These are phyloP conservation scores for Scomber scombrus DNA, from an alignment of 2,113 vertebrate genomes.

Conservation along the genomic window DNA sequence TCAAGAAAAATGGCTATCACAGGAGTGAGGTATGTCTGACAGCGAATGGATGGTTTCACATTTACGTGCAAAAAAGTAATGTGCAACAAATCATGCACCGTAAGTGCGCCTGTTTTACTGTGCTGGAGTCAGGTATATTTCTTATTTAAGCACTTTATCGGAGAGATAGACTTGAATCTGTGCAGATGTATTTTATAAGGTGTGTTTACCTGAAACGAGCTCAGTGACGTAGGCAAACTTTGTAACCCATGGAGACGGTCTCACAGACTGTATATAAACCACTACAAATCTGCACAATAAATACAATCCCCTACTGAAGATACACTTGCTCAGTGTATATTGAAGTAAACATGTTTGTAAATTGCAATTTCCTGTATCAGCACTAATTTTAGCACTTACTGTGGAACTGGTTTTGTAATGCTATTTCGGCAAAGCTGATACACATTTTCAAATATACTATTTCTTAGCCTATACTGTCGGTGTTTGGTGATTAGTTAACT, in stretches of 20 bases:
- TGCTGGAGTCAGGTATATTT: neutral
- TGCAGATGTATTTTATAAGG: neutral
- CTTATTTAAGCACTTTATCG: neutral
- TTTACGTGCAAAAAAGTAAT: neutral
- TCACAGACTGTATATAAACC: neutral
- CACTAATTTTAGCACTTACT: no score
- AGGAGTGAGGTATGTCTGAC: conserved; percentile 63
- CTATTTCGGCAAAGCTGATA: no score
- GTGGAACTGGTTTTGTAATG: no score
- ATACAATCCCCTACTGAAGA: no score
- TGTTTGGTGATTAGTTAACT: neutral
- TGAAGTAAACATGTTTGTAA: neutral
- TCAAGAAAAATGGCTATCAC: conserved; percentile 54
- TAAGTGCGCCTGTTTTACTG: neutral
- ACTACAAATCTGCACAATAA: neutral
- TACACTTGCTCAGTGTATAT: neutral
- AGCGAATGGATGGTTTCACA: neutral
- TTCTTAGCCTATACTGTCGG: neutral
- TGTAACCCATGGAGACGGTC: neutral
- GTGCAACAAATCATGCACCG: no score
- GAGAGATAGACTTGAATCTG: neutral
- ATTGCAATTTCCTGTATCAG: no score
- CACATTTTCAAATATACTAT: no score
- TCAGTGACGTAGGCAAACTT: conserved; percentile 20
- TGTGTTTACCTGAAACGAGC: conserved; percentile 2